Evolutionary conservation across 2,888 invertebrate species (phyloP), one percentile per base, ranked within the genome.

Genomic region (Neoaliturus tenellus): DNA sequence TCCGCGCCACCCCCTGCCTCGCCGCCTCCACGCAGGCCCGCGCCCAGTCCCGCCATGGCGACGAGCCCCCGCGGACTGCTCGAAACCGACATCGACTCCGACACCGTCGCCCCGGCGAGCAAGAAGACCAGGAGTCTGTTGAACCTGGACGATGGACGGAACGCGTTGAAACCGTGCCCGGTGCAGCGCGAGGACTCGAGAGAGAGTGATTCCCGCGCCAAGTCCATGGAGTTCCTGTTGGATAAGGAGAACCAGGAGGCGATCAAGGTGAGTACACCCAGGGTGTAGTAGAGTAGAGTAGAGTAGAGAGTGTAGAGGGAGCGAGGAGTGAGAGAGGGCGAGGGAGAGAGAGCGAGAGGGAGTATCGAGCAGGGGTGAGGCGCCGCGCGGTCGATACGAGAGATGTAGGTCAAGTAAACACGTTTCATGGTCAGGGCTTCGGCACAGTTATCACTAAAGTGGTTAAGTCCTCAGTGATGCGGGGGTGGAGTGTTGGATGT

Each of bases 171-270:
- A 89, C 92, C 91, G 88, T 92, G 91, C 87, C 92, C 91, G 87
- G 91, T 85, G 25, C 83, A 83, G 31, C 48, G 82, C n/a, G 80
- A 85, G 58, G 81, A 82, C 90, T 88, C 87, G 87, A 89, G 89
- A 86, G 89, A 89, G 85, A 89, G 88, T 85, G 90, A 90, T 86
- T 90, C 90, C 89, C 88, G 91, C 89, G 89, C 92, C 92, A 97
- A 97, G 92, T 97, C 97, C 92, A 97, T 98, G 97, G 98, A 98
- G 94, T 98, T 97, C 93, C 94, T 98, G 90, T 94, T 98, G 91
- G 97, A 97, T 92, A 97, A 97, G 92, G 96, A 97, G 91, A 97
- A 96, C 92, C 95, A 97, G 90, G 95, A 95, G 90, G 95, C 94
- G 88, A 94, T 96, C 88, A 94, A 96, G 96, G 97, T 97, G 55